phyloP scores from a whole-genome alignment of 2,113 vertebrate genomes.

The Centropus unirufus region DNA sequence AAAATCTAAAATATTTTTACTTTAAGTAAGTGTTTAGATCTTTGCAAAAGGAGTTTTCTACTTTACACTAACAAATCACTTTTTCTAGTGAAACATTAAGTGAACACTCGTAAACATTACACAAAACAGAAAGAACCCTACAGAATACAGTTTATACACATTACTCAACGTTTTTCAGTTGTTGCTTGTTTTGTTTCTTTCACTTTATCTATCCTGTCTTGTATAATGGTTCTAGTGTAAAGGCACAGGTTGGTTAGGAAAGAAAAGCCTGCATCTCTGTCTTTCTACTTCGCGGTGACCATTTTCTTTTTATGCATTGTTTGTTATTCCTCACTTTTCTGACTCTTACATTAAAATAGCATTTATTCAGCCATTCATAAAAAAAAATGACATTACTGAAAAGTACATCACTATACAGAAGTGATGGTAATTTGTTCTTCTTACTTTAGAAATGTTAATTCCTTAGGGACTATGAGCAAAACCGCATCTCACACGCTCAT shows the following conservation, averaged over 20 bases:
- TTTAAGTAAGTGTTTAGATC: background rate
- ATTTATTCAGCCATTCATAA: background rate
- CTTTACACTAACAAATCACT: slow-evolving; percentile 67
- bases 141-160: slow-evolving; percentile 75
- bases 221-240: slow-evolving; percentile 84
- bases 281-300: background rate
- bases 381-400: background rate
- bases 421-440: slow-evolving; percentile 13
- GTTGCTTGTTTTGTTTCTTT: slow-evolving; percentile 77
- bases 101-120: slow-evolving; percentile 73
- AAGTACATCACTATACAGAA: background rate
- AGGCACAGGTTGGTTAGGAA: slow-evolving; percentile 92
- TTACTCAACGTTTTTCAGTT: slow-evolving; percentile 78
- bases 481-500: background rate
- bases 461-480: background rate
- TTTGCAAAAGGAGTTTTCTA: slow-evolving; percentile 17
- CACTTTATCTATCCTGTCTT: slow-evolving; percentile 71
- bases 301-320: background rate
- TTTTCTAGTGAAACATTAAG: slow-evolving; percentile 69
- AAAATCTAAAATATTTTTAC: slow-evolving; percentile 23
- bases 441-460: background rate
- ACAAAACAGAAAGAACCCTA: slow-evolving; percentile 61
- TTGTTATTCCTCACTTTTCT: slow-evolving; percentile 61
- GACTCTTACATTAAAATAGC: background rate
- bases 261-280: slow-evolving; percentile 72